Conservation (phyloP, 1,140 invertebrate genomes). For the Ephestia elutella region DNA sequence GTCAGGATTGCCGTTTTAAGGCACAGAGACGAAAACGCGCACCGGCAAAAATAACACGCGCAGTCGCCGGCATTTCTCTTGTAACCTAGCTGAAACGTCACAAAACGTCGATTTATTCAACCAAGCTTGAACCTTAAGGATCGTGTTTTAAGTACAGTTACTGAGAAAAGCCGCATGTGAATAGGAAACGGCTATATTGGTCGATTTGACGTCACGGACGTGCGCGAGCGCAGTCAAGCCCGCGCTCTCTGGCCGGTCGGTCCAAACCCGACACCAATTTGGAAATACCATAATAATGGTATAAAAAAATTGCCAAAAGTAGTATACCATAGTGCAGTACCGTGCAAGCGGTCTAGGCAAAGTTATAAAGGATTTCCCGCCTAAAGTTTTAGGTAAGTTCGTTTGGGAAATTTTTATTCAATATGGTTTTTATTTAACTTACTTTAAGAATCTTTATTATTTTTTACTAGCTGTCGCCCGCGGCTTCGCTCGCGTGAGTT, state of each 20-base stretch:
- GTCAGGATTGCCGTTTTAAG: conserved; percentile 61
- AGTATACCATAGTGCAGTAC: conserved; percentile 20
- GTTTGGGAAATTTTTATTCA: neutral
- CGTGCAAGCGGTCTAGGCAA: conserved; percentile 7
- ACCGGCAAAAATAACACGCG: conserved; percentile 65
- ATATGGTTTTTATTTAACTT: neutral
- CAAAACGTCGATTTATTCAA: conserved; percentile 17
- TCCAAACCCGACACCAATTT: conserved; percentile 23
- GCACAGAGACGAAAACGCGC: conserved; percentile 46
- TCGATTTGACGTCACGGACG: conserved; percentile 48
- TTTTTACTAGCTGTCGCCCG: no score
- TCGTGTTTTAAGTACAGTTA: neutral
- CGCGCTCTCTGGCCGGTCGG: conserved; percentile 41
- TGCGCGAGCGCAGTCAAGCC: conserved; percentile 50
- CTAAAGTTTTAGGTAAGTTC: conserved; percentile 10
- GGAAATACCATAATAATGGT: conserved; percentile 21
- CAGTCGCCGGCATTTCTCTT: conserved; percentile 41
- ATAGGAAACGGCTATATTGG: conserved; percentile 53
- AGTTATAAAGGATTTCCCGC: conserved; percentile 6
- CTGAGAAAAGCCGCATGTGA: conserved; percentile 29
- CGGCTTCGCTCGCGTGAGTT: no score
- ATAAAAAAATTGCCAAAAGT: conserved; percentile 18
- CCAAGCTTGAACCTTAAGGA: conserved; percentile 25
- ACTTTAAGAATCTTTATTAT: no score
- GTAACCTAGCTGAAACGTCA: conserved; percentile 20